Base-by-base conservation (phyloP, 2,797 vertebrate species). In the Silurus aristotelis region DNA sequence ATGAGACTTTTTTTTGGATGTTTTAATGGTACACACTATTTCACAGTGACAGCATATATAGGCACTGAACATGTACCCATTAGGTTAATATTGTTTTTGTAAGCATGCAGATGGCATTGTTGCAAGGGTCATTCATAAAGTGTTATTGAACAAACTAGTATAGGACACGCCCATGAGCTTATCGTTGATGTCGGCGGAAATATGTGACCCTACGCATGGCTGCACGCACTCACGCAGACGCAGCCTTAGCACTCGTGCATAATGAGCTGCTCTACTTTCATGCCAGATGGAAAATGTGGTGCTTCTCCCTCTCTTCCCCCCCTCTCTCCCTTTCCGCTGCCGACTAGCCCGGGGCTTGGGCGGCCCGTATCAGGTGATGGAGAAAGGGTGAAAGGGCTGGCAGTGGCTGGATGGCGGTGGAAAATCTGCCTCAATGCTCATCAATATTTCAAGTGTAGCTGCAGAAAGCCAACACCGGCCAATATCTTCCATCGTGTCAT, bases 401-500 rank as follows among this genome's bases (percentile, higher is more conserved):
- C 91, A 93, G 93, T 95, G 82, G 84, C 82, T 81, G 83, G 81
- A 95, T 95, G 94, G 95, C 94, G 96, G 95, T 98, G 97, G 97
- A 98, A 98, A 96, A 96, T 96, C 91, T 91, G 92, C 91, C 95
- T 96, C 96, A 96, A 87, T 89, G 94, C 93, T 97, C 96, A 98
- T 98, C 96, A 98, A 98, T 98, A 97, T 96, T 98, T 96, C 93
- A 99, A 91, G 90, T 83, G 87, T 55, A 94, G 95, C 95, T 95
- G 92, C 94, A 95, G 97, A 98, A 98, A 98, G 91, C 91, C 92
- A 95, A 98, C 91, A 97, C 94, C 86, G 73, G 94, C 92, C 93
- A 95, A 95, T 92, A 95, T 97, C 96, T 96, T 97, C 96, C 96
- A 95, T 97, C 96, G 93, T 97, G 95, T 97, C 92, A 95, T 87